Percentiles rank a stretch among this genome's conserved stretches.
Evolutionary conservation across 2,797 vertebrate genomes (phyloP).

Genomic region (Gallinago nigripennis): DNA sequence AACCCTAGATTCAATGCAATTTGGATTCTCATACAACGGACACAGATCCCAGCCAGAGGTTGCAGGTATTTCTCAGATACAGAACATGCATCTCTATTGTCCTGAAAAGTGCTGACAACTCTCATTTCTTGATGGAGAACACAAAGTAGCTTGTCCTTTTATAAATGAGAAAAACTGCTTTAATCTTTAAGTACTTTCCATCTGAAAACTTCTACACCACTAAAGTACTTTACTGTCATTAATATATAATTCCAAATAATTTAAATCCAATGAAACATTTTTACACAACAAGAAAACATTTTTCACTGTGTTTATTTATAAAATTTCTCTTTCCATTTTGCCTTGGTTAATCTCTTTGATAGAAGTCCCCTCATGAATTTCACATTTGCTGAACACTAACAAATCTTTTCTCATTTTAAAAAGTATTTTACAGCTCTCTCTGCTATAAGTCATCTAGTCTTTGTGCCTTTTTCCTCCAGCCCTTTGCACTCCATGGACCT

Average conservation of each 20-base stretch:
- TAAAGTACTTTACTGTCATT: conserved; percentile 23
- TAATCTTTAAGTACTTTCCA: background rate
- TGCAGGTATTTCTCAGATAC: background rate
- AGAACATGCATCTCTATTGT: background rate
- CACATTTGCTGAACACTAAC: conserved; percentile 26
- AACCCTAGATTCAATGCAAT: background rate
- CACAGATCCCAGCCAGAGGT: background rate
- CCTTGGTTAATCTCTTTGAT: background rate
- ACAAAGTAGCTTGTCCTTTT: background rate
- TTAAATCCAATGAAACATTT: background rate
- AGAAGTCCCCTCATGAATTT: conserved; percentile 36
- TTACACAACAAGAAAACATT: conserved; percentile 1
- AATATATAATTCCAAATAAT: conserved; percentile 7
- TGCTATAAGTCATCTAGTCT: conserved; percentile 17
- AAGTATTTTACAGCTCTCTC: background rate
- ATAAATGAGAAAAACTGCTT: background rate
- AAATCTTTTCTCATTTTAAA: conserved; percentile 38
- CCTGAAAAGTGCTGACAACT: background rate
- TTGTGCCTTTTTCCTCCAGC: conserved; percentile 9
- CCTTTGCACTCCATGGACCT: background rate
- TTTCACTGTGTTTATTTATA: conserved; percentile 33
- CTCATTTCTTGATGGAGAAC: background rate
- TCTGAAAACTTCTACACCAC: background rate
- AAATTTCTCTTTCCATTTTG: background rate
- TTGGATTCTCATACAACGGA: background rate